Percentiles rank a stretch among this genome's conserved stretches.
These are phyloP conservation scores for Petrocephalus zakoni DNA, from an alignment of 2,113 vertebrate species.

Conservation along the genomic window DNA sequence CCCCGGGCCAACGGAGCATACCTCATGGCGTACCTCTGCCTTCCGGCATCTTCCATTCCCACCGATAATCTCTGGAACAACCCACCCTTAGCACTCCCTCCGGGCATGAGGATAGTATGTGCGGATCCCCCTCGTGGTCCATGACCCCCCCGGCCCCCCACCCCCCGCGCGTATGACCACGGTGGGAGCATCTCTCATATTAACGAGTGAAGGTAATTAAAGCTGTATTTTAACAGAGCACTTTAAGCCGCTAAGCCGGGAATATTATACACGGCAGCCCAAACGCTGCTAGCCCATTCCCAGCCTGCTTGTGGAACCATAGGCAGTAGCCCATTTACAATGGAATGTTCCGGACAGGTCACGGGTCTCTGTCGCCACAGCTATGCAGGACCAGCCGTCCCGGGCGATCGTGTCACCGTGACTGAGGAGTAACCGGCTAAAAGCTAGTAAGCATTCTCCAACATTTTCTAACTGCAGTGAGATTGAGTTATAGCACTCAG, in stretches of 20 bases:
- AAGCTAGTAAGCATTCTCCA: neutral
- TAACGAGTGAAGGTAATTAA: conserved; percentile 39
- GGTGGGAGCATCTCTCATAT: conserved; percentile 22
- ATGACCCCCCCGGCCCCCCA: neutral
- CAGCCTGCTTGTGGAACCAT: neutral
- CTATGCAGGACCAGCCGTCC: neutral
- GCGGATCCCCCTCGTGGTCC: neutral
- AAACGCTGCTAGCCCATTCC: neutral
- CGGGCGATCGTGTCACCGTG: neutral
- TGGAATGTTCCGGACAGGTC: neutral
- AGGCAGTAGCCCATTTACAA: neutral
- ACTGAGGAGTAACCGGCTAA: neutral
- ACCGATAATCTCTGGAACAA: neutral
- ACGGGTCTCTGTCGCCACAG: neutral
- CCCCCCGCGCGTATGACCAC: neutral
- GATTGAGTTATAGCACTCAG: neutral
- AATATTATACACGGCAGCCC: neutral
- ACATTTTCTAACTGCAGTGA: neutral
- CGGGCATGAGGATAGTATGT: neutral
- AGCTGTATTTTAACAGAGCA: conserved; percentile 37
- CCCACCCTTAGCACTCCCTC: neutral
- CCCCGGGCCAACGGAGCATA: neutral
- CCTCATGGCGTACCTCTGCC: too few relatives aligned
- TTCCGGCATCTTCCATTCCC: too few relatives aligned
- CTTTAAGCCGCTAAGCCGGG: conserved; percentile 16